These are phyloP conservation scores for Antennarius maculatus DNA, from an alignment of 2,797 vertebrate species.

Conservation along the genomic window DNA sequence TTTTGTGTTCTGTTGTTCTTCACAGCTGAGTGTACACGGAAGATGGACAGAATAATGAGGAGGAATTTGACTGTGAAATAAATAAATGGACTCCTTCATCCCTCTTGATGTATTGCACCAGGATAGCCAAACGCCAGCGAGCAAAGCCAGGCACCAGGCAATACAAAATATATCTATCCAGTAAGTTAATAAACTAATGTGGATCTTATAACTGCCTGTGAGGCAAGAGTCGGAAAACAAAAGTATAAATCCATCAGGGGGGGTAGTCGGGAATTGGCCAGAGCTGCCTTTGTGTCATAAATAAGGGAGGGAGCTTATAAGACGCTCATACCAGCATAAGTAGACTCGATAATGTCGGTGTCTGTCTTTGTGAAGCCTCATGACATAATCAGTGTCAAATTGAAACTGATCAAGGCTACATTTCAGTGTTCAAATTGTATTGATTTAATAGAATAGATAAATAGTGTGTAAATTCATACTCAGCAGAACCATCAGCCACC, in stretches of 20 bases:
- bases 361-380: not conserved
- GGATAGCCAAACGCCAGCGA: slow-evolving; percentile 12
- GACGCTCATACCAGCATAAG: slow-evolving; percentile 8
- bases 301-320: slow-evolving; percentile 7
- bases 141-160: not conserved
- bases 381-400: not conserved
- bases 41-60: slow-evolving; percentile 27
- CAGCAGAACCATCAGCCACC: no score
- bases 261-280: slow-evolving; percentile 5
- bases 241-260: slow-evolving; percentile 17
- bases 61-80: slow-evolving; percentile 25
- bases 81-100: slow-evolving; percentile 29
- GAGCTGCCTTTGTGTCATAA: not conserved
- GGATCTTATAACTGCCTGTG: slow-evolving; percentile 5
- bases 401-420: no score
- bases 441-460: no score
- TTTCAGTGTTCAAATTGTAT: no score
- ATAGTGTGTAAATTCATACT: no score
- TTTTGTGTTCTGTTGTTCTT: not conserved
- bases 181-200: slow-evolving; percentile 23
- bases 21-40: slow-evolving; percentile 13
- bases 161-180: slow-evolving; percentile 28
- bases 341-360: slow-evolving; percentile 7
- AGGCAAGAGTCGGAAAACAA: slow-evolving; percentile 11
- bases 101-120: slow-evolving; percentile 27